These are phyloP conservation scores for Ethmia dodecea DNA, from an alignment of 2,888 invertebrate species.

Conservation along the genomic window DNA sequence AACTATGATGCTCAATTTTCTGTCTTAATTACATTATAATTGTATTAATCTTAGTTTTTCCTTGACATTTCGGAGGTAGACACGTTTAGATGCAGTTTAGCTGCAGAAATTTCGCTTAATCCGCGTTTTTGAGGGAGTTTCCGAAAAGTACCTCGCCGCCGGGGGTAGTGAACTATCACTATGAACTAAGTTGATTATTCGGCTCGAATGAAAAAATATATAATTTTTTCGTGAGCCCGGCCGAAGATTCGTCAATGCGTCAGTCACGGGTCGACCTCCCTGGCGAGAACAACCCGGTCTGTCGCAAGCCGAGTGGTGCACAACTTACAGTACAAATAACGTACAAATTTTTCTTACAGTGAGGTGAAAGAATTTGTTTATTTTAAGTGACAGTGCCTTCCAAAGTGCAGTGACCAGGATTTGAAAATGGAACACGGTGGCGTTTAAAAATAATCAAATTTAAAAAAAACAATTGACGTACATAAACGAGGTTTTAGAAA, in stretches of 20 bases:
- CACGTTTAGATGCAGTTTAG: conserved; percentile 13
- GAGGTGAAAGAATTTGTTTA: conserved; percentile 63
- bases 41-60: conserved; percentile 31
- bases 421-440: conserved; percentile 37
- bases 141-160: conserved; percentile 26
- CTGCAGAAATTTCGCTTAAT: conserved; percentile 31
- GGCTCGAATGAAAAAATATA: conserved; percentile 65
- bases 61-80: conserved; percentile 27
- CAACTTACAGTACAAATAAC: conserved; percentile 72
- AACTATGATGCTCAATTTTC: conserved; percentile 47
- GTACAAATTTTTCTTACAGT: conserved; percentile 66
- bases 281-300: conserved; percentile 59
- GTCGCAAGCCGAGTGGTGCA: conserved; percentile 60
- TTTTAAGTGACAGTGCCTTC: conserved; percentile 64
- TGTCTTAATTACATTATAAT: conserved; percentile 55
- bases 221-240: conserved; percentile 68
- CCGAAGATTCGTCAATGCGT: conserved; percentile 72
- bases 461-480: conserved; percentile 39
- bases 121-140: conserved; percentile 22
- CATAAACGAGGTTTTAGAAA: conserved; percentile 55
- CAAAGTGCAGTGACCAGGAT: conserved; percentile 39
- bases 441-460: conserved; percentile 32
- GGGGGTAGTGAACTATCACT: conserved; percentile 73
- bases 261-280: conserved; percentile 65
- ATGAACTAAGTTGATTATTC: conserved; percentile 72